Percentiles rank a stretch among this genome's conserved stretches.
phyloP scores from a whole-genome alignment of 2,113 vertebrate species.

The Cairina moschata region DNA sequence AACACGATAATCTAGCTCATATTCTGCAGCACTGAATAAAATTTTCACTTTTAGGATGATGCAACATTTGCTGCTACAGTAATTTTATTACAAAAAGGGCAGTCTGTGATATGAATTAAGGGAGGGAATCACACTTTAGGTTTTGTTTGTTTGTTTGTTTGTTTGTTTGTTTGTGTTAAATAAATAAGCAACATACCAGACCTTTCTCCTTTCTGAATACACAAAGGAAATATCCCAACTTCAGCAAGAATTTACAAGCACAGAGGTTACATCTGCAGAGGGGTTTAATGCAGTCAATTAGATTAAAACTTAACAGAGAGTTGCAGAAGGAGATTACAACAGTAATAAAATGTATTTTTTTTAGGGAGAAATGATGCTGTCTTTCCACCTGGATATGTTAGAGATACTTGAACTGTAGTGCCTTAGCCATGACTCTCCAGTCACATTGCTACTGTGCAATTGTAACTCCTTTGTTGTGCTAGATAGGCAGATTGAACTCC shows the following conservation, averaged over 20 bases:
- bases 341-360: neutral
- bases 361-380: neutral
- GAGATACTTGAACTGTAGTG: neutral
- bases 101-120: neutral
- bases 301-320: neutral
- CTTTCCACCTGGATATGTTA: neutral
- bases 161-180: neutral
- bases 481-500: neutral
- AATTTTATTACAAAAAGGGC: neutral
- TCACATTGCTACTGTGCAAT: rapidly evolving
- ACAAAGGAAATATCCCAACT: neutral
- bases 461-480: neutral
- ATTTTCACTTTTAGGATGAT: neutral
- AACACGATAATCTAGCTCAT: rapidly evolving
- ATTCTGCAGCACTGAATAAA: neutral
- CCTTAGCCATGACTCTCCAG: neutral
- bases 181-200: neutral
- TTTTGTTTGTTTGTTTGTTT: neutral
- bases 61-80: neutral
- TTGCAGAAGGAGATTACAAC: neutral
- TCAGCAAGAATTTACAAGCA: rapidly evolving
- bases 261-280: neutral
- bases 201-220: too few relatives aligned
- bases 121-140: rapidly evolving
- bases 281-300: neutral